Conservation (phyloP, 2,888 invertebrate species). For the Liodrosophila aerea region DNA sequence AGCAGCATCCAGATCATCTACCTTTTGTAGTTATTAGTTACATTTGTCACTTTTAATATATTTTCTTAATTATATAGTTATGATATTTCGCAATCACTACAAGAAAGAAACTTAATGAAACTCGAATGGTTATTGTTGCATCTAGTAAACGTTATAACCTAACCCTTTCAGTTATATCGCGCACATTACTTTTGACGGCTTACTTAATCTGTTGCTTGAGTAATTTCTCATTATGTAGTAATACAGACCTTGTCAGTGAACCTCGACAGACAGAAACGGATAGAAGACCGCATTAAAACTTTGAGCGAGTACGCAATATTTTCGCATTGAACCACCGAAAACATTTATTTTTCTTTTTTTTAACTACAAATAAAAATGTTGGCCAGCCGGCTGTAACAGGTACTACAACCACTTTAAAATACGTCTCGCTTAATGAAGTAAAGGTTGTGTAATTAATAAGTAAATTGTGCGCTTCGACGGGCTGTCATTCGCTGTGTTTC, state of each 20-base stretch:
- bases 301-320: slow-evolving; percentile 15
- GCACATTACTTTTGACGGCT: slow-evolving; percentile 20
- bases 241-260: slow-evolving; percentile 28
- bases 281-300: slow-evolving; percentile 30
- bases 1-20: no score
- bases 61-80: no score
- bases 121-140: not conserved
- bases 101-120: not conserved
- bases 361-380: slow-evolving; percentile 20
- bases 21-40: no score
- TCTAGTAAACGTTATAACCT: slow-evolving; percentile 8
- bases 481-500: slow-evolving; percentile 11
- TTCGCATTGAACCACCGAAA: slow-evolving; percentile 26
- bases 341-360: slow-evolving; percentile 1
- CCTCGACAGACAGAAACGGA: slow-evolving; percentile 18
- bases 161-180: slow-evolving; percentile 18
- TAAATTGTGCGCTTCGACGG: slow-evolving; percentile 2
- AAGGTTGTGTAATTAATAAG: slow-evolving; percentile 12
- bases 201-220: slow-evolving; percentile 19
- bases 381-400: slow-evolving; percentile 11
- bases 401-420: slow-evolving; percentile 17
- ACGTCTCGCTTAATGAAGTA: slow-evolving; percentile 29
- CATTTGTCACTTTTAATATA: no score
- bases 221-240: slow-evolving; percentile 8
- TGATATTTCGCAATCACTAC: not conserved